Conservation (phyloP, 2,888 invertebrate species). For the Ochropleura leucogaster region DNA sequence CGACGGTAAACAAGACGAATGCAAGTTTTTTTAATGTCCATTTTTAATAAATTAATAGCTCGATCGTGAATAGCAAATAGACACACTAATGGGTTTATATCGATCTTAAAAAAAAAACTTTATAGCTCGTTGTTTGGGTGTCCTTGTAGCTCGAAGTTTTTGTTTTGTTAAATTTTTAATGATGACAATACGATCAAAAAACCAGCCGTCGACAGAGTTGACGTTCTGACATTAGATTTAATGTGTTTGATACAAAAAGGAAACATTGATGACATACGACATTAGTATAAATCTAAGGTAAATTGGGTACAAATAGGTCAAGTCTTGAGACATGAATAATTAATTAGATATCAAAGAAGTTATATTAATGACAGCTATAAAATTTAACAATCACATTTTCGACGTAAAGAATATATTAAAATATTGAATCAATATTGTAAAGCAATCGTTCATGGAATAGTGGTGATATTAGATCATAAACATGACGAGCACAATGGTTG, state of each 20-base stretch:
- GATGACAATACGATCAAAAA: conserved; percentile 47
- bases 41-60: conserved; percentile 71
- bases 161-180: conserved; percentile 49
- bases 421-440: conserved; percentile 67
- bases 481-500: conserved; percentile 62
- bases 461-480: conserved; percentile 67
- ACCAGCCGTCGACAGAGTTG: conserved; percentile 34
- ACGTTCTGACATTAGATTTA: conserved; percentile 48
- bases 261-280: conserved; percentile 49
- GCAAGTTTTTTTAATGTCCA: conserved; percentile 69
- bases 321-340: conserved; percentile 62
- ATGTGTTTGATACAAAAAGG: conserved; percentile 45
- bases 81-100: conserved; percentile 62
- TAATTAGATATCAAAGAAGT: conserved; percentile 61
- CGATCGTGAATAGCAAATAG: conserved; percentile 70
- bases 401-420: conserved; percentile 61
- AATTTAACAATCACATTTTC: conserved; percentile 65
- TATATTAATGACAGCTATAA: conserved; percentile 67
- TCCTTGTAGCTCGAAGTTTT: conserved; percentile 54
- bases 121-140: conserved; percentile 55
- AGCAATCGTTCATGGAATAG: conserved; percentile 64
- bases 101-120: conserved; percentile 55
- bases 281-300: conserved; percentile 56
- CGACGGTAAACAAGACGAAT: conserved; percentile 71
- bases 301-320: conserved; percentile 65